Evolutionary conservation across 2,888 invertebrate genomes (phyloP), one percentile per base, ranked within the genome.

Genomic region (Bembecia ichneumoniformis): DNA sequence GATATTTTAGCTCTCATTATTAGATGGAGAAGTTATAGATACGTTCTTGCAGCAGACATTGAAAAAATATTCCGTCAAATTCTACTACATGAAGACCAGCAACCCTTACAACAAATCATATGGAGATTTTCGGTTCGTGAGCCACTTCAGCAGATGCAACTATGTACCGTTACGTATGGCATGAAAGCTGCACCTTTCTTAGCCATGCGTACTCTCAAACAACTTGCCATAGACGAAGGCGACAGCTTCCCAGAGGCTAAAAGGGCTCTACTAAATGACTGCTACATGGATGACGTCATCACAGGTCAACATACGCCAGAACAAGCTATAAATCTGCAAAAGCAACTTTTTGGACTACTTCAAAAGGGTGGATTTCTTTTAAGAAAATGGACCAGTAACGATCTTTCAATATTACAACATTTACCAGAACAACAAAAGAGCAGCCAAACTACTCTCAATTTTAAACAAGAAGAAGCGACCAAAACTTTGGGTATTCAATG

Each of bases 221-320:
- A n/a, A n/a, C n/a, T n/a, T n/a, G n/a, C n/a, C n/a, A n/a, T n/a
- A 3, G 47, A 48, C 28, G 48, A 48, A 35, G 48, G 48, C 3
- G 3, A 43, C 4, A 20, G 3, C 10, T 48, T 43, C 14, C 43
- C 48, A 3, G 17, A 17, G 7, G 48, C 48, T 10, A 15, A 40
- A 13, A 3, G 13, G n/a, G 43, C 43, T 11, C 13, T 48, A 20
- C 20, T 3, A 17, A 3, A 9, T 4, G 20, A 48, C 3, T 48
- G 15, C 20, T 48, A 48, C 34, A 43, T 43, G 20, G 48, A 48
- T 48, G 48, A 48, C 15, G 9, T 20, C 3, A 40, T 48, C 11
- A 13, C 28, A 4, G 48, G 48, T n/a, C 17, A 20, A 3, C 9
- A 48, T 28, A 20, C 43, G 5, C 3, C 20, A 5, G 43, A 40